phyloP scores from a whole-genome alignment of 2,888 invertebrate species.

The Drepanosiphum platanoidis region DNA sequence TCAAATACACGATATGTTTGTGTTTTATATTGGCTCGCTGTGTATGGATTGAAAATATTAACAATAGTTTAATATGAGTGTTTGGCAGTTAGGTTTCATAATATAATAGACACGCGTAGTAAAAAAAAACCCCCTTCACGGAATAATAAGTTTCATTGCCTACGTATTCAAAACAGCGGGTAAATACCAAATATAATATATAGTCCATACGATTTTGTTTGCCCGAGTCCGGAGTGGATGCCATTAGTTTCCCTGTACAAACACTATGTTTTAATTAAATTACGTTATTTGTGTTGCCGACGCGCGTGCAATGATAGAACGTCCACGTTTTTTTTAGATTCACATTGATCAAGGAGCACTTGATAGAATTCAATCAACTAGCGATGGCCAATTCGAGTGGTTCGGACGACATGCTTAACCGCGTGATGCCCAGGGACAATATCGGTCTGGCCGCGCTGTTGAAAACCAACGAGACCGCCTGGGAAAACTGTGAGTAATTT shows the following conservation, averaged over 20 bases:
- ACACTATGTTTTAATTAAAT: background rate
- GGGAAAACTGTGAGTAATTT: slow-evolving; percentile 81
- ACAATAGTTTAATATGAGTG: background rate
- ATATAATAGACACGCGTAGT: background rate
- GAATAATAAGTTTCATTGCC: background rate
- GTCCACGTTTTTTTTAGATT: slow-evolving; percentile 74
- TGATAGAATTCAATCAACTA: slow-evolving; percentile 97
- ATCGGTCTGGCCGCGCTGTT: slow-evolving; percentile 95
- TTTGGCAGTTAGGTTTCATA: background rate
- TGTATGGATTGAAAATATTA: background rate
- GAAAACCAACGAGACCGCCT: slow-evolving; percentile 93
- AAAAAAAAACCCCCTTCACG: background rate
- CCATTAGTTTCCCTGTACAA: background rate
- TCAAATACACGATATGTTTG: background rate
- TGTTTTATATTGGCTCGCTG: background rate
- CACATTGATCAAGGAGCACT: slow-evolving; percentile 91
- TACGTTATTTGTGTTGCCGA: background rate
- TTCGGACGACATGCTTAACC: slow-evolving; percentile 96
- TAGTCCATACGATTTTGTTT: background rate
- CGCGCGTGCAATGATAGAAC: background rate
- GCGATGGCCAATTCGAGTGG: slow-evolving; percentile 99
- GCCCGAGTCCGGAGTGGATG: background rate
- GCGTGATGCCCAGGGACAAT: slow-evolving; percentile 99
- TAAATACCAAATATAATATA: background rate
- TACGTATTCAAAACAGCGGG: background rate